These are phyloP conservation scores for Nyleta sp. DNA, from an alignment of 2,888 invertebrate species.

Conservation along the genomic window DNA sequence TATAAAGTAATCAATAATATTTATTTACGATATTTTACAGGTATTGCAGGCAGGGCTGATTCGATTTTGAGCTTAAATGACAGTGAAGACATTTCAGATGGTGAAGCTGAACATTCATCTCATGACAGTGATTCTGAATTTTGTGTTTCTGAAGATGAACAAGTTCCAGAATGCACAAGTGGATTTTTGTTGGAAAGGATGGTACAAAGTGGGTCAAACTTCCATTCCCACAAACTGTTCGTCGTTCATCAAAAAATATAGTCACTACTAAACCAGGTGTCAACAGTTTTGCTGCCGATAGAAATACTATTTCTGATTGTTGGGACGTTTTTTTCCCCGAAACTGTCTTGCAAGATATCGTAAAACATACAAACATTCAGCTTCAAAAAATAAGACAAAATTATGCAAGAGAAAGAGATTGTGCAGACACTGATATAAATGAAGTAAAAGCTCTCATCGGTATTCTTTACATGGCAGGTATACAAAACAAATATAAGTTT, in stretches of 20 bases:
- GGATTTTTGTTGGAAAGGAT: background rate
- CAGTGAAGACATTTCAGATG: background rate
- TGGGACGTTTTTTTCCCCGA: constrained; percentile 70
- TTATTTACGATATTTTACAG: background rate
- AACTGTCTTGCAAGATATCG: constrained; percentile 64
- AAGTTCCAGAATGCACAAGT: background rate
- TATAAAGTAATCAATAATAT: background rate
- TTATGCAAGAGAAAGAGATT: constrained; percentile 68
- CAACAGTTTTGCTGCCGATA: too few species aligned
- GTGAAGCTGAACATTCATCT: background rate
- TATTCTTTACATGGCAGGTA: constrained; percentile 49
- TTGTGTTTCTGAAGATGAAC: background rate
- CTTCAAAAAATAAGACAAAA: constrained; percentile 56
- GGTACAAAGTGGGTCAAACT: background rate
- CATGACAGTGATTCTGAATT: background rate
- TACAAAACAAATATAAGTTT: too few species aligned
- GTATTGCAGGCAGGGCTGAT: too few species aligned
- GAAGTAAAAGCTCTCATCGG: constrained; percentile 68
- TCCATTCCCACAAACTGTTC: background rate
- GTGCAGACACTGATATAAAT: constrained; percentile 48
- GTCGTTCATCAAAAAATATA: background rate
- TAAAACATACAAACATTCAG: constrained; percentile 51
- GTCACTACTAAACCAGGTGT: background rate
- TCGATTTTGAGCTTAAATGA: background rate
- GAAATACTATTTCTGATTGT: too few species aligned